A percentile compares a stretch with the other conserved stretches of the same genome.
phyloP scores from a whole-genome alignment of 2,888 invertebrate species.

The Drosophila mimetica region DNA sequence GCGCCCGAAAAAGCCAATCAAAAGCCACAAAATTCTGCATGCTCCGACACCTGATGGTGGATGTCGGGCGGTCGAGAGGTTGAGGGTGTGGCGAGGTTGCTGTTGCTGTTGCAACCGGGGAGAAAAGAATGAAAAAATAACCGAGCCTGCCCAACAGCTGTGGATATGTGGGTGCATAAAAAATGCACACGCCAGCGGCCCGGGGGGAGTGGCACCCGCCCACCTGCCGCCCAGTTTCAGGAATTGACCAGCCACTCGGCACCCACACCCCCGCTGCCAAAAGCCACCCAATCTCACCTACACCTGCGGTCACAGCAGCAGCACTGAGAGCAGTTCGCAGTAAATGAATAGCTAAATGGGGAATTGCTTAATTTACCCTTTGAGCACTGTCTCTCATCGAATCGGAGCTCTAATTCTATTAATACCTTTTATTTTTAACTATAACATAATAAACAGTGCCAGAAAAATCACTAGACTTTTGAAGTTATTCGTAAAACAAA shows the following conservation, averaged over 20 bases:
- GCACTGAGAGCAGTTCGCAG: not conserved
- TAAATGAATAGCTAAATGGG: not conserved
- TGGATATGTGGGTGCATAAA: conserved; percentile 70
- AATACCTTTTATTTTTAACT: too few species aligned
- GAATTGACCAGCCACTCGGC: conserved; percentile 59
- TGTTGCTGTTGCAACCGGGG: conserved; percentile 10
- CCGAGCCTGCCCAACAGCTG: conserved; percentile 71
- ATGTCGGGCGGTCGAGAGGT: not conserved
- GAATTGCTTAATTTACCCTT: not conserved
- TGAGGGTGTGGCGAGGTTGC: conserved; percentile 11
- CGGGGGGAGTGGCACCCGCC: conserved; percentile 31
- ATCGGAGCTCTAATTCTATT: too few species aligned
- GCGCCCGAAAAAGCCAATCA: conserved; percentile 67
- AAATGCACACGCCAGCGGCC: conserved; percentile 57
- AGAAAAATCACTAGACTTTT: too few species aligned
- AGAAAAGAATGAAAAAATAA: not conserved
- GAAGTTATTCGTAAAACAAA: too few species aligned
- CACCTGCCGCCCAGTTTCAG: conserved; percentile 37
- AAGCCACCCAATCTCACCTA: conserved; percentile 11
- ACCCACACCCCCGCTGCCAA: conserved; percentile 7
- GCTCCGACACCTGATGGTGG: conserved; percentile 65
- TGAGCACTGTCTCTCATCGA: too few species aligned
- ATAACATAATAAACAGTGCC: too few species aligned
- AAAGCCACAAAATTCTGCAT: conserved; percentile 75
- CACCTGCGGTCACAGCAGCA: conserved; percentile 12